phyloP scores from a whole-genome alignment of 2,113 vertebrate species.

The Diadophis punctatus region DNA sequence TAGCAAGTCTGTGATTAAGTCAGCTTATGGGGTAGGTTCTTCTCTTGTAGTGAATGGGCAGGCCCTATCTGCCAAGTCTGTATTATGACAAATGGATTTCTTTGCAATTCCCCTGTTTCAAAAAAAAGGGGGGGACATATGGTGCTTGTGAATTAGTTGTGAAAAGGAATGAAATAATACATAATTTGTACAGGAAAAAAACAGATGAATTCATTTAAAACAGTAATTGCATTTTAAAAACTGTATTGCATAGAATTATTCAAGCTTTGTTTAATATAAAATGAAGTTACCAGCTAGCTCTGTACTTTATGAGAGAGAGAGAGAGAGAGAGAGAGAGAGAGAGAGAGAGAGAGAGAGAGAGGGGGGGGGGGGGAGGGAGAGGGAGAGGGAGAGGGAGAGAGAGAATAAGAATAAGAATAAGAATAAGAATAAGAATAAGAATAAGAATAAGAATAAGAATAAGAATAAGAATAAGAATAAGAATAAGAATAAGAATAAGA shows the following conservation, averaged over 20 bases:
- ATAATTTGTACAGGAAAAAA: not conserved
- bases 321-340: too few species aligned
- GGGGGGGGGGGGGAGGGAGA: too few species aligned
- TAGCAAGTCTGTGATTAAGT: not conserved
- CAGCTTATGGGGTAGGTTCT: not conserved
- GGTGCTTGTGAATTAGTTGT: not conserved
- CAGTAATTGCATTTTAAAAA: not conserved
- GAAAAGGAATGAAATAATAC: not conserved
- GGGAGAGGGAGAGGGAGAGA: too few species aligned
- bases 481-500: too few species aligned
- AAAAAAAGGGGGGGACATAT: not conserved
- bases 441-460: too few species aligned
- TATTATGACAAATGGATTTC: not conserved
- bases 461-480: too few species aligned
- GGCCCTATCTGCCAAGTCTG: not conserved
- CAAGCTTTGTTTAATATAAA: conserved; percentile 7
- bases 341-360: too few species aligned
- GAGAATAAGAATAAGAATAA: too few species aligned
- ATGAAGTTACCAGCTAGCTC: not conserved
- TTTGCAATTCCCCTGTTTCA: not conserved
- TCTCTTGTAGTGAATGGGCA: not conserved
- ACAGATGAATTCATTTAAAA: not conserved
- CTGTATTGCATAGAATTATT: not conserved
- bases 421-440: too few species aligned
- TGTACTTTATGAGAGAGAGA: not conserved